Conservation (phyloP, 2,888 invertebrate genomes). For the Helleia helle region DNA sequence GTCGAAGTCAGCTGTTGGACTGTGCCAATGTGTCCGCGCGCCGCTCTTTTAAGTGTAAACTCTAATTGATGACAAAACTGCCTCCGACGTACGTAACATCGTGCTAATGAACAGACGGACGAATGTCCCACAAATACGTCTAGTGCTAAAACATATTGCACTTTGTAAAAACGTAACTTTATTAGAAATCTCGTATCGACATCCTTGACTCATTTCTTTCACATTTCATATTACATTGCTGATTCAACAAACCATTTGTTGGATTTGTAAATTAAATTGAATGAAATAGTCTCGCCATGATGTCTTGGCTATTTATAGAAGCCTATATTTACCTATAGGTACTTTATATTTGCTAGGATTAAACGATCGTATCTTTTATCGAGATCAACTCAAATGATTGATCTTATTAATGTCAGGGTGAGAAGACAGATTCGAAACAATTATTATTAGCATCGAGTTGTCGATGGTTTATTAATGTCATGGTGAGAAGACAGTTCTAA, state of each 20-base stretch:
- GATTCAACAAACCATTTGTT: neutral
- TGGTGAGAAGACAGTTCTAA: too few relatives aligned
- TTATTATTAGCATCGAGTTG: too few relatives aligned
- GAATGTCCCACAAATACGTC: constrained; percentile 34
- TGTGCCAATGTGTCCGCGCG: constrained; percentile 29
- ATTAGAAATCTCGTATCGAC: constrained; percentile 18
- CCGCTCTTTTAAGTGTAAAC: constrained; percentile 41
- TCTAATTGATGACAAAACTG: constrained; percentile 49
- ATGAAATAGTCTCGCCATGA: too few relatives aligned
- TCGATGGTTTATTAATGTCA: too few relatives aligned
- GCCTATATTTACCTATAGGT: too few relatives aligned
- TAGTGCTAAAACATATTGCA: constrained; percentile 27
- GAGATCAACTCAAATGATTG: too few relatives aligned
- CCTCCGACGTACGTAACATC: constrained; percentile 34
- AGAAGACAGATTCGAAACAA: too few relatives aligned
- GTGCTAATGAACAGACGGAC: constrained; percentile 55
- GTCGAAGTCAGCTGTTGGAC: constrained; percentile 31
- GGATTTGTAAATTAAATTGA: too few relatives aligned
- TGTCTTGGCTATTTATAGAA: too few relatives aligned
- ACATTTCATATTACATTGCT: constrained; percentile 25
- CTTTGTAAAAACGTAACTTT: constrained; percentile 10
- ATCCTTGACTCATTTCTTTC: constrained; percentile 25
- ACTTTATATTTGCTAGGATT: too few relatives aligned
- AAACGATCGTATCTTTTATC: too few relatives aligned
- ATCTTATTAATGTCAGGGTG: too few relatives aligned